A percentile compares a stretch with the other conserved stretches of the same genome.
These are phyloP conservation scores for Eurypyga helias DNA, from an alignment of 2,113 vertebrate genomes.

Conservation along the genomic window DNA sequence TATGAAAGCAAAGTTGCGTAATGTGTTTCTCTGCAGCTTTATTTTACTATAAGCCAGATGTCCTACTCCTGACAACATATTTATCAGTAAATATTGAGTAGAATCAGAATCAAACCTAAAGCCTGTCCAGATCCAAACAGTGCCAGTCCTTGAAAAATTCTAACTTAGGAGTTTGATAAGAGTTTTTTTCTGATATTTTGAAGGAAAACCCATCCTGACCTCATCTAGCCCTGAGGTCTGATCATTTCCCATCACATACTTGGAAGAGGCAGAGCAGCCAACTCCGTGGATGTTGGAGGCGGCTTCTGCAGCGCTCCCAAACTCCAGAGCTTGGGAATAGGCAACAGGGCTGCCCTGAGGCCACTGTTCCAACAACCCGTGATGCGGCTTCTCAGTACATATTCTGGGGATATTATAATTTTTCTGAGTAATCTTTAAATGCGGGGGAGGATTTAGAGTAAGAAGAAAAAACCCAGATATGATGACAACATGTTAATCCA, in stretches of 20 bases:
- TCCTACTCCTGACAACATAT: constrained; percentile 38
- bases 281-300: not conserved
- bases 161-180: not conserved
- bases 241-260: not conserved
- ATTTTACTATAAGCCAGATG: constrained; percentile 52
- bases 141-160: not conserved
- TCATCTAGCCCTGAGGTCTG: not conserved
- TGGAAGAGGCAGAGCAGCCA: not conserved
- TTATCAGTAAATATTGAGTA: not conserved
- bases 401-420: not conserved
- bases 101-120: not conserved
- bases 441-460: not conserved
- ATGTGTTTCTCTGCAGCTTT: constrained; percentile 29
- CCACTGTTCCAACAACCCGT: not conserved
- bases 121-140: not conserved
- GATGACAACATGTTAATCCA: not conserved
- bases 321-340: not conserved
- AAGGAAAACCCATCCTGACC: not conserved
- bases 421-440: not conserved
- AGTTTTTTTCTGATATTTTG: not conserved
- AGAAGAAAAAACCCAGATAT: not conserved
- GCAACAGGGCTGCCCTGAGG: rapidly evolving
- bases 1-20: constrained; percentile 11
- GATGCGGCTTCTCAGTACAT: rapidly evolving
- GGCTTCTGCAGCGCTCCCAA: not conserved